Base-by-base conservation (phyloP, 2,888 invertebrate genomes). In the Fabriciana adippe region DNA sequence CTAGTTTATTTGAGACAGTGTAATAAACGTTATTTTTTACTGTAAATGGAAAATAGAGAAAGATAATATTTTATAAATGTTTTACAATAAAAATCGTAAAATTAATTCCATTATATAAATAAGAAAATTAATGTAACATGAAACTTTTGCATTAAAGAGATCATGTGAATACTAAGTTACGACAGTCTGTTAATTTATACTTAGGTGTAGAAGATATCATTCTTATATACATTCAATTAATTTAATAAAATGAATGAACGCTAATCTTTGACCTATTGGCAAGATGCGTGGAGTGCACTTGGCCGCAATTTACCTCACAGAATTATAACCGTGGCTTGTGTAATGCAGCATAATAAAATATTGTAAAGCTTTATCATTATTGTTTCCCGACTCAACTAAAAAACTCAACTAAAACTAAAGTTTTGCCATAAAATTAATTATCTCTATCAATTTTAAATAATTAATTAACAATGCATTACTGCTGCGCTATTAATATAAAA, bases 311-410 rank as follows among this genome's bases (percentile, higher is more conserved):
- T 63, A 67, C 61, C 50, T 61, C 48, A 55, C 56, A 67, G 62
- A 69, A 57, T 71, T 64, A 69, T 71, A 64, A 57, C 71, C 55
- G 68, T 56, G 60, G 62, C 68, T 69, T 67, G 69, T 71, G 67
- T 67, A 69, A 71, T 71, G 64, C 57, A 50, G 62, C 64, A 62
- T 69, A 69, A 65, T 71, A 64, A 71, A 62, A 66, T 69, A 56
- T 67, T 67, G 64, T 70, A 64, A 57, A 55, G 54, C 60, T 70
- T 64, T 66, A 64, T 64, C 67, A 62, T 76, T 76, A 77, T 77
- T 78, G 18, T 45, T 55, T 45, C 16, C 18, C 16, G 51, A 66
- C 47, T 35, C 54, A 18, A 8, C 47, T 47, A 47, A n/a, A n/a
- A n/a, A n/a, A n/a, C n/a, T n/a, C n/a, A n/a, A n/a, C n/a, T n/a